Conservation (phyloP, 2,888 invertebrate species). For the Drosophila pseudotakahashii region DNA sequence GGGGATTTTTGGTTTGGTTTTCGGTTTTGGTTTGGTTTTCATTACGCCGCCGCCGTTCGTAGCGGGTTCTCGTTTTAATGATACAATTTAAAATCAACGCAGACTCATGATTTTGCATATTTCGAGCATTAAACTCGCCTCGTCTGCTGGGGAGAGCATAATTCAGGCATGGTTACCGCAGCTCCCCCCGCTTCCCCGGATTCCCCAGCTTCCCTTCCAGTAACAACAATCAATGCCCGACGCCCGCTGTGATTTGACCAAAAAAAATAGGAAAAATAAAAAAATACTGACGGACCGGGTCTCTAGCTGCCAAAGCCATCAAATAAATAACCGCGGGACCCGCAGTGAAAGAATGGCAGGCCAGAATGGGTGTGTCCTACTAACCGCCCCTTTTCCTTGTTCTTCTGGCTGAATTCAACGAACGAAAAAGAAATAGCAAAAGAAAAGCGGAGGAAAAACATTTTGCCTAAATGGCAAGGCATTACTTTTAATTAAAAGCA, state of each 20-base stretch:
- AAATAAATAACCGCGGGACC: slow-evolving; percentile 76
- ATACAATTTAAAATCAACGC: slow-evolving; percentile 80
- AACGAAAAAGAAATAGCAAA: neutral
- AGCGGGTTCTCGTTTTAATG: slow-evolving; percentile 66
- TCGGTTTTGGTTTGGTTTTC: slow-evolving; percentile 61
- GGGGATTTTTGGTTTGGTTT: slow-evolving; percentile 27
- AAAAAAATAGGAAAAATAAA: slow-evolving; percentile 21
- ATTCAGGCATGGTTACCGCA: slow-evolving; percentile 66
- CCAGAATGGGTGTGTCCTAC: slow-evolving; percentile 56
- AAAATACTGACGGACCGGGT: slow-evolving; percentile 57
- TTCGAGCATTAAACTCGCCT: slow-evolving; percentile 72
- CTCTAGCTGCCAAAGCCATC: slow-evolving; percentile 68
- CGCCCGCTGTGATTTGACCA: slow-evolving; percentile 77
- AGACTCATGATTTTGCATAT: slow-evolving; percentile 80
- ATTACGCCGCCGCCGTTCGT: slow-evolving; percentile 50
- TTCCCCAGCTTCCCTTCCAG: slow-evolving; percentile 15
- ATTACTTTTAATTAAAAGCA: slow-evolving; percentile 79
- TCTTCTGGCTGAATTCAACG: slow-evolving; percentile 1
- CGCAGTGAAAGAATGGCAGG: slow-evolving; percentile 67
- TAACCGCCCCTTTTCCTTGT: slow-evolving; percentile 41
- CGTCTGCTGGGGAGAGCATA: slow-evolving; percentile 58
- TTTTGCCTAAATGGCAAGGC: slow-evolving; percentile 71
- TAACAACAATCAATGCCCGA: slow-evolving; percentile 70
- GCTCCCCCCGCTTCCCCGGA: neutral
- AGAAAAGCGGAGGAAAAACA: slow-evolving; percentile 33